These are phyloP conservation scores for Hippocampus kuda DNA, from an alignment of 2,797 vertebrate genomes.

Conservation along the genomic window DNA sequence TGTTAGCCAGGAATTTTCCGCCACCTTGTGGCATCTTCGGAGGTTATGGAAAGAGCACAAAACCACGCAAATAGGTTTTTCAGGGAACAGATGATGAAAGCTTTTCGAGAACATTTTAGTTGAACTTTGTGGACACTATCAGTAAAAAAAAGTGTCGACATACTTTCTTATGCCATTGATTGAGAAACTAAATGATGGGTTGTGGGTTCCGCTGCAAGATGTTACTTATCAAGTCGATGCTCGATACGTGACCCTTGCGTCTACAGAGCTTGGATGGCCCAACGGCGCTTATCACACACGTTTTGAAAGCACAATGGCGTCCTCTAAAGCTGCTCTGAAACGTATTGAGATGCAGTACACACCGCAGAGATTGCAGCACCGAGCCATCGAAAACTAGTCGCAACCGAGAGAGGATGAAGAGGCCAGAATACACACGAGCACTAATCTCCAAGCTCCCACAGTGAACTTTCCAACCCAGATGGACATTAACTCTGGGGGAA, in stretches of 20 bases:
- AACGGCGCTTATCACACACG: neutral
- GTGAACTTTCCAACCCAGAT: constrained; percentile 49
- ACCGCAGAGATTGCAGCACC: constrained; percentile 18
- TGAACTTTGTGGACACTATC: neutral
- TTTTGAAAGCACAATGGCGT: neutral
- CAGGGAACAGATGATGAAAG: neutral
- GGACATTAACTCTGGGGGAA: constrained; percentile 46
- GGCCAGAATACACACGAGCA: constrained; percentile 31
- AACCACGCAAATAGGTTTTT: neutral
- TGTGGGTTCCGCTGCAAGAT: neutral
- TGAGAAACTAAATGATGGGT: neutral
- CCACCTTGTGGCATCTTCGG: neutral
- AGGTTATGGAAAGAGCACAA: neutral
- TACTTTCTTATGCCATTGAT: neutral
- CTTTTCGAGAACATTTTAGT: neutral
- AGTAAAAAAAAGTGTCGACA: neutral
- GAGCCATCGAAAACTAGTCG: constrained; percentile 23
- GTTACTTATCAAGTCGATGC: neutral
- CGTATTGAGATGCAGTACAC: constrained; percentile 6
- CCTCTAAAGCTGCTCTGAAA: neutral
- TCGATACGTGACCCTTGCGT: neutral
- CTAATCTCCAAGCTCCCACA: constrained; percentile 39
- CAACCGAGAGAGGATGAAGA: constrained; percentile 30
- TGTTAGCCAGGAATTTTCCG: neutral
- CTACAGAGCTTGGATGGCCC: neutral